Conservation (phyloP, 1,140 invertebrate species). For the Drosophila guanche region DNA sequence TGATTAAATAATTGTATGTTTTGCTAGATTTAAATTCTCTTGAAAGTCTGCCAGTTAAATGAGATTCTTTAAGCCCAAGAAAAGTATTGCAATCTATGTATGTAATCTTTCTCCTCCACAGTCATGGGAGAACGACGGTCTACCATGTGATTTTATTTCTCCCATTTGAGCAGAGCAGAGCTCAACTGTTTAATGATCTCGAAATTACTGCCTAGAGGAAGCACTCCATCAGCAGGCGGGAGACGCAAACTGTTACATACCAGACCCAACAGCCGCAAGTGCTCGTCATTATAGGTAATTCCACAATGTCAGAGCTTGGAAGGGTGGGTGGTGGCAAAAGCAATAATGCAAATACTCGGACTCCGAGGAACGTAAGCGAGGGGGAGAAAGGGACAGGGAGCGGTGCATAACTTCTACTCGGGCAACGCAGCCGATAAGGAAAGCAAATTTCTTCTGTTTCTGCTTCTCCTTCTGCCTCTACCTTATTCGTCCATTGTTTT, state of each 20-base stretch:
- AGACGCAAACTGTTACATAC: neutral
- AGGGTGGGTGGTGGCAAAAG: neutral
- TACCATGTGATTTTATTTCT: conserved; percentile 37
- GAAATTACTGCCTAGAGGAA: conserved; percentile 36
- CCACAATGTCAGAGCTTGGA: conserved; percentile 31
- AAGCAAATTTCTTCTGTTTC: conserved; percentile 44
- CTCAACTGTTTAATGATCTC: conserved; percentile 38
- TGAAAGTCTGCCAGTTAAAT: neutral
- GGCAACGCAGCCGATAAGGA: conserved; percentile 53
- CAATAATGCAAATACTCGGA: conserved; percentile 52
- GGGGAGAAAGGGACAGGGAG: conserved; percentile 3
- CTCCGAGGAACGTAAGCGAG: conserved; percentile 4
- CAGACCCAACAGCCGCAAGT: conserved; percentile 4
- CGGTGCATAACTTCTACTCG: conserved; percentile 1
- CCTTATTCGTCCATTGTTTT: conserved; percentile 26
- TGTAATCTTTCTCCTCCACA: conserved; percentile 1
- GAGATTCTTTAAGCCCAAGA: neutral
- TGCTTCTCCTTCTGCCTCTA: conserved; percentile 8
- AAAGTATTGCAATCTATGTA: conserved; percentile 10
- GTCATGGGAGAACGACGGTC: neutral
- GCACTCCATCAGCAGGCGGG: conserved; percentile 33
- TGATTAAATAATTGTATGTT: neutral
- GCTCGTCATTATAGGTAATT: conserved; percentile 53
- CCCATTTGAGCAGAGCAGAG: conserved; percentile 17
- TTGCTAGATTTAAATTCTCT: conserved; percentile 1